These are phyloP conservation scores for Sinocyclocheilus maitianheensis DNA, from an alignment of 2,113 vertebrate species.

Conservation along the genomic window DNA sequence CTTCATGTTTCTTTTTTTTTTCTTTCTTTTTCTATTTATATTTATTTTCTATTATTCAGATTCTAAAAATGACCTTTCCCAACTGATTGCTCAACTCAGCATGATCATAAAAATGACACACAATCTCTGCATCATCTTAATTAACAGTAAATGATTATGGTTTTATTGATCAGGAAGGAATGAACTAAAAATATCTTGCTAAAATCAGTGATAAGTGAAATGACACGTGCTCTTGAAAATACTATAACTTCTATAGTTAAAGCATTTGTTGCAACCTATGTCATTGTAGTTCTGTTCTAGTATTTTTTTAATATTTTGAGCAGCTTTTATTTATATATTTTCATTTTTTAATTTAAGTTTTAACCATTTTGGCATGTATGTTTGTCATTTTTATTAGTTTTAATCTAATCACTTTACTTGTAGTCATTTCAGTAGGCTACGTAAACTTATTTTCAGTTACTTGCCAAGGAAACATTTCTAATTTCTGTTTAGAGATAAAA, in stretches of 20 bases:
- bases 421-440: no score
- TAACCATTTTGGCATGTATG: not conserved
- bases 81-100: not conserved
- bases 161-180: conserved; percentile 1
- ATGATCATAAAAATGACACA: conserved; percentile 45
- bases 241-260: not conserved
- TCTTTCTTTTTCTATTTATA: no score
- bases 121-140: not conserved
- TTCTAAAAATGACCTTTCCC: not conserved
- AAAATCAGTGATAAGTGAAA: not conserved
- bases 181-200: not conserved
- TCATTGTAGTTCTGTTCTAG: not conserved
- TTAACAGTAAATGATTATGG: not conserved
- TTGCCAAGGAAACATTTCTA: not conserved
- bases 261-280: not conserved
- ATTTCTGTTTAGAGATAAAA: no score
- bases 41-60: no score
- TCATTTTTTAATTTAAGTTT: not conserved
- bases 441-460: not conserved
- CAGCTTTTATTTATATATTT: not conserved
- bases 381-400: no score
- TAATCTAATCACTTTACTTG: no score
- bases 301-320: not conserved
- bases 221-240: no score
- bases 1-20: no score